phyloP scores from a whole-genome alignment of 2,113 vertebrate species.

The Callocephalon fimbriatum region DNA sequence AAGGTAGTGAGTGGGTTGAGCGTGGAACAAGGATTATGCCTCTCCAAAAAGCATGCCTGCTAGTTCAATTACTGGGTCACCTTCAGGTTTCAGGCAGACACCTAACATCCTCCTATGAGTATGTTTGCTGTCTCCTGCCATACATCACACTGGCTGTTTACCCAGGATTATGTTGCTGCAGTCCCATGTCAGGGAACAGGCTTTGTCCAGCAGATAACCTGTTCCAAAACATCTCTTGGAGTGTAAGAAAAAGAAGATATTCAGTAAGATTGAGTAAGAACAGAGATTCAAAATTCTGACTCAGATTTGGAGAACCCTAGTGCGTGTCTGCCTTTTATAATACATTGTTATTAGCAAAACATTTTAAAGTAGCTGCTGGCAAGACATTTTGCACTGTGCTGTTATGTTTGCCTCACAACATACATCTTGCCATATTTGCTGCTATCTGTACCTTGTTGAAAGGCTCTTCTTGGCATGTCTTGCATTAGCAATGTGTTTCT shows the following conservation, averaged over 20 bases:
- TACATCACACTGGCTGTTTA: neutral
- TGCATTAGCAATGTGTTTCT: neutral
- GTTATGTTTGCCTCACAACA: neutral
- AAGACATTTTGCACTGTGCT: neutral
- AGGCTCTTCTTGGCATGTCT: neutral
- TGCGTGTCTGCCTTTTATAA: neutral
- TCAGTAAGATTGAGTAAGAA: neutral
- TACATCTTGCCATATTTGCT: neutral
- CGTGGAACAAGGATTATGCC: neutral
- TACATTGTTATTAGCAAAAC: neutral
- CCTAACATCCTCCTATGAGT: accelerated
- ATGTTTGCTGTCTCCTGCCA: neutral
- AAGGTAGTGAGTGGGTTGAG: neutral
- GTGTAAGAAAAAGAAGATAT: neutral
- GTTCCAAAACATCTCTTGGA: neutral
- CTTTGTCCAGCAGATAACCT: neutral
- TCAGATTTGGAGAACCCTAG: neutral
- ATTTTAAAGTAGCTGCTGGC: neutral
- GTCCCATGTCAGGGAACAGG: neutral
- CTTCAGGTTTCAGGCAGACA: neutral
- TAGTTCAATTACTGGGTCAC: neutral
- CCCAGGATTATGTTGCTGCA: neutral
- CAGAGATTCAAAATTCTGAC: neutral
- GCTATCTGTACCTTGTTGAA: neutral
- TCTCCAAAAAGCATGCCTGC: accelerated